These are phyloP conservation scores for Hippopotamus amphibius DNA, from an alignment of 2,113 vertebrate genomes.

Conservation along the genomic window DNA sequence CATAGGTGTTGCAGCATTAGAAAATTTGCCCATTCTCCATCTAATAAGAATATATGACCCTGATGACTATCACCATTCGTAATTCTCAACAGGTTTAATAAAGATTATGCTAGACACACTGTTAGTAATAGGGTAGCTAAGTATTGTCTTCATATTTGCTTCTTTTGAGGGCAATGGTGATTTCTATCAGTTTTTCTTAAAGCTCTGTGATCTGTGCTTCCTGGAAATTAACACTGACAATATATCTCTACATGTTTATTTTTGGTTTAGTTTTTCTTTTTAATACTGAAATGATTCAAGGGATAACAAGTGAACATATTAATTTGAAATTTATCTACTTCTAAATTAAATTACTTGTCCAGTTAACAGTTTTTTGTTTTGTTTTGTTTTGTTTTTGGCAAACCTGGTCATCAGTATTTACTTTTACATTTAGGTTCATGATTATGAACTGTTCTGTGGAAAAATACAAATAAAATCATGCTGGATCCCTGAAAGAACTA, in stretches of 20 bases:
- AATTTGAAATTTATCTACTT: conserved; percentile 42
- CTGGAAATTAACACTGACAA: conserved; percentile 35
- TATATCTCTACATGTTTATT: background rate
- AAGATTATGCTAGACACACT: background rate
- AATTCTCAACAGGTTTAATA: conserved; percentile 23
- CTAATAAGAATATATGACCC: background rate
- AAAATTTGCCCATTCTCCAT: conserved; percentile 19
- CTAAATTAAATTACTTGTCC: conserved; percentile 64
- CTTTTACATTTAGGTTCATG: conserved; percentile 59
- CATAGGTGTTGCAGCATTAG: background rate
- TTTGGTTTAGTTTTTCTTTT: conserved; percentile 55
- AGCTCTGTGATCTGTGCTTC: conserved; percentile 50
- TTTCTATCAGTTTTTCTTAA: conserved; percentile 46
- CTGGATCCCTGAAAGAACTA: conserved; percentile 44
- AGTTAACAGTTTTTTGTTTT: background rate
- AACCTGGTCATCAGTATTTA: conserved; percentile 36
- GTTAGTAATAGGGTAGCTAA: conserved; percentile 10
- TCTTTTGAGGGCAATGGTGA: conserved; percentile 32
- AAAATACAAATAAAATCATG: conserved; percentile 46
- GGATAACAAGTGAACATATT: background rate
- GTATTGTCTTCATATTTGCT: conserved; percentile 55
- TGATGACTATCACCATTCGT: background rate
- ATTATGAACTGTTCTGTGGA: conserved; percentile 53
- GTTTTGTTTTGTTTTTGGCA: background rate
- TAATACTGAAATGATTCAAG: conserved; percentile 57